Evolutionary conservation across 2,113 vertebrate species (phyloP).

Genomic region (Cynoglossus semilaevis): DNA sequence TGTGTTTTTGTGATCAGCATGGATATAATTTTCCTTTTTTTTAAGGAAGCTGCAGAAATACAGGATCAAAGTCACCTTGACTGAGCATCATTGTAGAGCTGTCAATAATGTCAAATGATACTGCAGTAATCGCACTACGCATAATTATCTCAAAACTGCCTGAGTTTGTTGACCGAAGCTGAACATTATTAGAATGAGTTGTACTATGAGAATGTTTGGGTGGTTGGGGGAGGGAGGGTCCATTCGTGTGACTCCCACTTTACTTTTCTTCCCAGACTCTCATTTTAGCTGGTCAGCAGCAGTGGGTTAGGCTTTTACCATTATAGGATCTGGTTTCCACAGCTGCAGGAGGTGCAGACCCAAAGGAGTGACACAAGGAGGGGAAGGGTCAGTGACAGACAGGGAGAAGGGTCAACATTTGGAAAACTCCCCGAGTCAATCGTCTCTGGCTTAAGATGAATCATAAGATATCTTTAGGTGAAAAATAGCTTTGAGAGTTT

Average conservation of each 20-base stretch:
- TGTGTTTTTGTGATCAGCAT: slow-evolving; percentile 43
- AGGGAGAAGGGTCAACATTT: slow-evolving; percentile 53
- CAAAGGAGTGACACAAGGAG: slow-evolving; percentile 22
- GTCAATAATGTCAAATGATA: slow-evolving; percentile 58
- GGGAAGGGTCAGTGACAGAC: not conserved
- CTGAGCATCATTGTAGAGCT: slow-evolving; percentile 49
- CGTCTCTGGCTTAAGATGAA: slow-evolving; percentile 43
- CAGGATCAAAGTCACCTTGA: slow-evolving; percentile 61
- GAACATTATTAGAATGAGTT: slow-evolving; percentile 34
- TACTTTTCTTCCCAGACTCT: slow-evolving; percentile 61
- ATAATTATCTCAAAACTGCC: slow-evolving; percentile 53
- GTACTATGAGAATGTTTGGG: slow-evolving; percentile 14
- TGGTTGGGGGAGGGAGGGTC: slow-evolving; percentile 45
- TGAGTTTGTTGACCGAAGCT: slow-evolving; percentile 49
- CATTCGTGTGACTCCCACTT: slow-evolving; percentile 38
- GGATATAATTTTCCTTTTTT: slow-evolving; percentile 20
- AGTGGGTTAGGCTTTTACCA: slow-evolving; percentile 69
- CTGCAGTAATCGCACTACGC: slow-evolving; percentile 45
- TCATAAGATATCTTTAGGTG: slow-evolving; percentile 17
- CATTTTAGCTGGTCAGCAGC: slow-evolving; percentile 62
- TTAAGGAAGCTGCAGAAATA: slow-evolving; percentile 20
- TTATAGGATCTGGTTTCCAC: slow-evolving; percentile 68
- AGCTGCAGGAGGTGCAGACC: slow-evolving; percentile 54
- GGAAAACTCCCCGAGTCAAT: slow-evolving; percentile 41
- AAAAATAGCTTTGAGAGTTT: slow-evolving; percentile 1